Percentiles rank a stretch among this genome's conserved stretches.
Conservation (phyloP, 2,888 invertebrate genomes). For the Volucella inflata region DNA sequence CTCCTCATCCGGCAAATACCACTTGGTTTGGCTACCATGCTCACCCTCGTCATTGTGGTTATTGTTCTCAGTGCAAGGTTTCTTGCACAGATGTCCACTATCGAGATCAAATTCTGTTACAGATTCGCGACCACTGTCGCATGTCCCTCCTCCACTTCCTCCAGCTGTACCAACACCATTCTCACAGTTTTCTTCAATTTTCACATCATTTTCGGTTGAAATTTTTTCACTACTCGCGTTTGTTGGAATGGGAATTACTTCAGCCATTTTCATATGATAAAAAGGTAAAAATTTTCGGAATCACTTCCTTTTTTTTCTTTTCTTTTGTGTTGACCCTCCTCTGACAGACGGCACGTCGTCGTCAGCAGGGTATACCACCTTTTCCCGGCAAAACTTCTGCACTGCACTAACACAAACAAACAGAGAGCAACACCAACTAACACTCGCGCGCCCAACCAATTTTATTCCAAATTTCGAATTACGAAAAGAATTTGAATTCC, state of each 20-base stretch:
- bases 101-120: constrained; percentile 79
- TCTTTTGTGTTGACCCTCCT: background rate
- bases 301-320: background rate
- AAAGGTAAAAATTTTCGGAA: no score
- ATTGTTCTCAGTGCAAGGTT: constrained; percentile 64
- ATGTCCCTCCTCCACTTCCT: constrained; percentile 59
- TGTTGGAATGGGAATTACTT: constrained; percentile 8
- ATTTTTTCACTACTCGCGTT: constrained; percentile 39
- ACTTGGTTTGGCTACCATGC: constrained; percentile 79
- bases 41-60: constrained; percentile 72
- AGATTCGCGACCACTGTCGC: constrained; percentile 81
- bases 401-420: no score
- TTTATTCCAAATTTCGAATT: no score
- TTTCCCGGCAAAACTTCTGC: constrained; percentile 52
- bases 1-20: constrained; percentile 78
- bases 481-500: constrained; percentile 40
- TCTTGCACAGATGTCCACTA: constrained; percentile 70
- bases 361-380: constrained; percentile 25
- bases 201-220: constrained; percentile 35
- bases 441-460: background rate
- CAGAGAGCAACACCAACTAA: no score
- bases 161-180: constrained; percentile 47
- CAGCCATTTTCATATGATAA: constrained; percentile 57
- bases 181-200: constrained; percentile 63
- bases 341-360: no score